phyloP scores from a whole-genome alignment of 1,140 invertebrate genomes.

The Tetramorium simillimum region DNA sequence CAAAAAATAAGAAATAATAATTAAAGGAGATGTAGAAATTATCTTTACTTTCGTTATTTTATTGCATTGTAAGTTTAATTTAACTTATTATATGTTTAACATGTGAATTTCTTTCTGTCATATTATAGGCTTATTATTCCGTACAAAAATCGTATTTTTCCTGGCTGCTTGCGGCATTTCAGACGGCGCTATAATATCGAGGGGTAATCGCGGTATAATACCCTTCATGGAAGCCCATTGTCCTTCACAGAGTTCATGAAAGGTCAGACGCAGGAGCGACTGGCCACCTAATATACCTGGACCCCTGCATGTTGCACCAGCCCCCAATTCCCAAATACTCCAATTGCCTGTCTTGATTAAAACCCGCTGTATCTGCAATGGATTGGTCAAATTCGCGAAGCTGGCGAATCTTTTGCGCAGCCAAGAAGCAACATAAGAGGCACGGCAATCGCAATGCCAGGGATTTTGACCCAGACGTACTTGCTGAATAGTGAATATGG shows the following conservation, averaged over 20 bases:
- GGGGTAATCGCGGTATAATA: constrained; percentile 88
- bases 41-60: background rate
- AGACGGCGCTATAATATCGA: constrained; percentile 72
- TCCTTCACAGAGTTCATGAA: constrained; percentile 92
- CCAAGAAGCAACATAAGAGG: constrained; percentile 90
- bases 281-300: constrained; percentile 91
- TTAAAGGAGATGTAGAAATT: background rate
- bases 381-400: constrained; percentile 33
- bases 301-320: constrained; percentile 89
- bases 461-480: constrained; percentile 93
- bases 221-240: constrained; percentile 95
- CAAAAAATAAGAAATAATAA: constrained; percentile 2
- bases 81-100: background rate
- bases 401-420: constrained; percentile 80
- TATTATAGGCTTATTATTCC: background rate
- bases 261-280: constrained; percentile 89
- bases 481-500: constrained; percentile 88
- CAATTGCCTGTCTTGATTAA: constrained; percentile 55
- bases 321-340: constrained; percentile 87
- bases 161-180: background rate
- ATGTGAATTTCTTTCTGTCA: background rate
- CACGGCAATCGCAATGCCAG: constrained; percentile 94
- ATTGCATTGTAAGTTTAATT: background rate
- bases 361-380: constrained; percentile 7
- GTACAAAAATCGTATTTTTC: constrained; percentile 1